A percentile compares a stretch with the other conserved stretches of the same genome.
Conservation (phyloP, 2,888 invertebrate species). For the Pseudococcus viburni region DNA sequence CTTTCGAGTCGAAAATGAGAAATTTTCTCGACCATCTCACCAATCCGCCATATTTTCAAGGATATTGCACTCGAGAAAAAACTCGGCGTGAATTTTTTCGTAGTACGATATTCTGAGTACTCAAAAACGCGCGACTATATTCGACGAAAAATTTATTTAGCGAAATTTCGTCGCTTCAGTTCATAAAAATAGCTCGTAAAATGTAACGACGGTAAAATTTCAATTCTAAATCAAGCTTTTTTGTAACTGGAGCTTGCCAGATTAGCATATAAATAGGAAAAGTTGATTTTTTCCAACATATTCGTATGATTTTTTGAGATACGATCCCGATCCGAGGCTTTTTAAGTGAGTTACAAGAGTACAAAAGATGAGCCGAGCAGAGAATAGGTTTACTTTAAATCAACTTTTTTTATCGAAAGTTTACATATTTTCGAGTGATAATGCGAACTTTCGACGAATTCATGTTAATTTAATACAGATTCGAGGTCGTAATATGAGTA, state of each 20-base stretch:
- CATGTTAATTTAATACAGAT: neutral
- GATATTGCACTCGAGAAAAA: neutral
- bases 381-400: conserved; percentile 8
- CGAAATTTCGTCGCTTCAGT: conserved; percentile 28
- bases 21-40: neutral
- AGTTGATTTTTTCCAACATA: conserved; percentile 6
- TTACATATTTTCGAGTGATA: neutral
- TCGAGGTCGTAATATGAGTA: neutral
- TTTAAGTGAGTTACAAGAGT: neutral
- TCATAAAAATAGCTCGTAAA: conserved; percentile 39
- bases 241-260: neutral
- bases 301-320: conserved; percentile 22
- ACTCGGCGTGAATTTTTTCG: neutral
- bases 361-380: neutral
- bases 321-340: neutral
- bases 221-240: conserved; percentile 28
- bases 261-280: conserved; percentile 43
- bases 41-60: neutral
- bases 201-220: conserved; percentile 29
- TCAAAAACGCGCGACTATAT: too few species aligned
- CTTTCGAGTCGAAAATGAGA: neutral
- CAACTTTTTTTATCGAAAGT: neutral
- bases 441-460: neutral
- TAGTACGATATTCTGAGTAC: too few species aligned
- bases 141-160: conserved; percentile 13